Base-by-base conservation (phyloP, 2,888 invertebrate species). In the Panorpa germanica region DNA sequence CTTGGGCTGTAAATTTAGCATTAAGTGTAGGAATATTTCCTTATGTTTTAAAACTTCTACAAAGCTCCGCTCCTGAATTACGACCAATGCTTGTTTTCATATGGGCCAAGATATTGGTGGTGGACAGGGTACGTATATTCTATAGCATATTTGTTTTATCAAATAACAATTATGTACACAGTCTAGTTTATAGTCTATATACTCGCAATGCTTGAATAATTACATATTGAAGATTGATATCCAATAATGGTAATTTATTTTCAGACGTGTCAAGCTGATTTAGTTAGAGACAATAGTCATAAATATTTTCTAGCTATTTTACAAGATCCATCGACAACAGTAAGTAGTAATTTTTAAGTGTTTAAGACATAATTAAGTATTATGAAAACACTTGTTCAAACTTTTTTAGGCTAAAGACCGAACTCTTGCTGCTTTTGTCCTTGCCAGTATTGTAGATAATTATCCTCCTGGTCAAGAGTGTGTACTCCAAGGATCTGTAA, bases 1-100 rank as follows among this genome's bases (percentile, higher is more conserved):
- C 81, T 1, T 83, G 83, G 83, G 95, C 96, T 9, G 96, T 96
- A 25, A 86, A 86, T 54, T 63, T 91, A 40, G 93, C 95, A 30
- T 65, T 99, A 14, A 83, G 83, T 31, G 98, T 98, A 25, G 96
- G 98, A 41, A 96, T 98, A 49, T 98, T 96, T 56, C 98, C 98
- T 1, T 98, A 98, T 55, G 93, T 98, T 43, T 65, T 98, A 32
- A 95, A 95, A 57, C 59, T 99, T 41, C 63, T 98, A 43, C 96
- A 98, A 58, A 91, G 91, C 43, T 81, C 82, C 37, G 91, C 91
- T 3, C 69, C 73, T 42, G 96, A 98, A 52, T 59, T 98, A 40
- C 64, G 93, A 34, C 83, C 91, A 5, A 66, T 91, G 35, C 66
- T 98, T 42, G 91, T 96, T 25, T 95, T 93, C 53, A 95, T 98